A percentile compares a stretch with the other conserved stretches of the same genome.
These are phyloP conservation scores for Euplexia lucipara DNA, from an alignment of 2,888 invertebrate genomes.

Conservation along the genomic window DNA sequence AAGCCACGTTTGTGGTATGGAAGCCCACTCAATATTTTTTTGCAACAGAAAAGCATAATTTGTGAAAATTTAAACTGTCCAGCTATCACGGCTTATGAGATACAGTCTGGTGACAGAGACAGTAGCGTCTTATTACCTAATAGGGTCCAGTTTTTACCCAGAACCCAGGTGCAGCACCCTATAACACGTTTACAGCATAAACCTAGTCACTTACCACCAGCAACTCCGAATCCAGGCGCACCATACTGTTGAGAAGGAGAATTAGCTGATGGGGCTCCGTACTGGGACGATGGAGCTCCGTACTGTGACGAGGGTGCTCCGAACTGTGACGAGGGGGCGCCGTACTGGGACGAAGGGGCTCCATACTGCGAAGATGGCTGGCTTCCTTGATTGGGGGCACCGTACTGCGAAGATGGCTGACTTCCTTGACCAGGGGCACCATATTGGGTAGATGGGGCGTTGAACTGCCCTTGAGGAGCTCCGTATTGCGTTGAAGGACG, in stretches of 20 bases:
- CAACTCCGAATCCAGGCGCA: slow-evolving; percentile 71
- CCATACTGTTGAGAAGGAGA: slow-evolving; percentile 69
- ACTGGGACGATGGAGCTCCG: slow-evolving; percentile 40
- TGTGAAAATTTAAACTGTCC: too few relatives aligned
- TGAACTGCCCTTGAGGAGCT: slow-evolving; percentile 55
- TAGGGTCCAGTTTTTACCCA: too few relatives aligned
- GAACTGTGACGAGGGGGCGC: slow-evolving; percentile 63
- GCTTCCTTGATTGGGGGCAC: slow-evolving; percentile 64
- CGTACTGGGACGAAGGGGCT: slow-evolving; percentile 72
- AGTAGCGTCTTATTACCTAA: too few relatives aligned
- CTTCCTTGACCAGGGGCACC: slow-evolving; percentile 65
- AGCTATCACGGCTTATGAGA: too few relatives aligned
- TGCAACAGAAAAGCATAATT: too few relatives aligned
- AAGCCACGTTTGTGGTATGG: too few relatives aligned
- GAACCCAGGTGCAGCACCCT: too few relatives aligned
- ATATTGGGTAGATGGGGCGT: slow-evolving; percentile 65
- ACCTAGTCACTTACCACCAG: slow-evolving; percentile 40
- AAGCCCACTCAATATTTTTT: too few relatives aligned
- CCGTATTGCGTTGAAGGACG: slow-evolving; percentile 62
- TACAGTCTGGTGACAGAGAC: too few relatives aligned
- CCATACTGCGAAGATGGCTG: slow-evolving; percentile 64
- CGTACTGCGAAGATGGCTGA: slow-evolving; percentile 57
- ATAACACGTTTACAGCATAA: too few relatives aligned
- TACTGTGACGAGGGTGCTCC: slow-evolving; percentile 64
- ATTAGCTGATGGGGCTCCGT: slow-evolving; percentile 34